Percentiles rank a stretch among this genome's conserved stretches.
Conservation (phyloP, 2,113 vertebrate species). For the Crotalus viridis region DNA sequence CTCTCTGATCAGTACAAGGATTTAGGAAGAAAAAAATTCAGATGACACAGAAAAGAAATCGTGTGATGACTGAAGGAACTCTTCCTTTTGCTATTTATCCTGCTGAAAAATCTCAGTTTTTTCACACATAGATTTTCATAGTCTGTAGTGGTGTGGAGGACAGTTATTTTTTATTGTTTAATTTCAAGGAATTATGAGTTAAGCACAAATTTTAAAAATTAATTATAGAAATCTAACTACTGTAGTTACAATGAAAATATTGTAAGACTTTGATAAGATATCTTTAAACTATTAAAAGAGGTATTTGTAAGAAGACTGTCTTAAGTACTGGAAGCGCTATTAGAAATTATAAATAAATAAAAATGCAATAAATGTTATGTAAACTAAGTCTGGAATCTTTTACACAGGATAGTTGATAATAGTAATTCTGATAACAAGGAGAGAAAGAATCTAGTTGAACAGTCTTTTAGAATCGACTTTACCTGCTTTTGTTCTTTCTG, state of each 20-base stretch:
- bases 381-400: background rate
- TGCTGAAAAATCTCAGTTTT: background rate
- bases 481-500: background rate
- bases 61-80: background rate
- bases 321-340: background rate
- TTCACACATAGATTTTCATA: background rate
- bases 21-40: background rate
- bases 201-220: background rate
- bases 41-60: background rate
- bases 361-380: background rate
- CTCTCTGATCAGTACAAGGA: background rate
- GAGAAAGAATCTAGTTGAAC: background rate
- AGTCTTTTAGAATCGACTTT: background rate
- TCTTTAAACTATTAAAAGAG: background rate
- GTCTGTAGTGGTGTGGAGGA: background rate
- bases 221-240: background rate
- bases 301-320: background rate
- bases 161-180: background rate
- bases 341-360: background rate
- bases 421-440: background rate
- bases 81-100: background rate
- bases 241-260: background rate
- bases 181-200: background rate
- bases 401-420: background rate
- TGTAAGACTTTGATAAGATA: background rate